Base-by-base conservation (phyloP, 35 echinoderm and acorn worm species). In the Chiridota heheva region DNA sequence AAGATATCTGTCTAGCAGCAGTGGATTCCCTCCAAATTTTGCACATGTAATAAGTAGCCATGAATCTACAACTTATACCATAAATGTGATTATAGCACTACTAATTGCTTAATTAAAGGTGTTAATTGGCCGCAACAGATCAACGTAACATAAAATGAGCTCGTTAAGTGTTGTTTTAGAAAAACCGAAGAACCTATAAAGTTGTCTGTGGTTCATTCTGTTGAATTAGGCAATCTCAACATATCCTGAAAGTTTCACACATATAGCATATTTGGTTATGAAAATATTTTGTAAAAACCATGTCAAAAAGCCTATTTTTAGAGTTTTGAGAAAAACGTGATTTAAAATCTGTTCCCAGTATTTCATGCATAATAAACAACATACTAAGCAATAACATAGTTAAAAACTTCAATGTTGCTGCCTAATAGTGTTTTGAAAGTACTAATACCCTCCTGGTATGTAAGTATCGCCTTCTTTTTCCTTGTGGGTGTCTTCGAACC, bases 401-500 rank as follows among this genome's bases (percentile, higher is more conserved):
- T 3, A 20, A 67, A 16, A 20, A 5, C 10, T 26, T 17, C 10
- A 3, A 41, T 2, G 13, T 20, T 31, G 32, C 7, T 13, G n/a
- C 27, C 36, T 37, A 5, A 40, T 36, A 41, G 29, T 39, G 33
- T 31, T 73, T 73, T 25, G 33, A 73, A 47, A 39, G 41, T 45
- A 73, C 10, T 73, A 73, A 25, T 29, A 73, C 18, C 40, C 13
- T 5, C 0, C 43, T 49, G 69, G 69, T 43, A 31, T 31, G 34
- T 73, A 44, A 42, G 69, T 73, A 29, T 73, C 69, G 20, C 69
- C 69, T 47, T 73, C 69, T 47, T 59, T 60, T 34, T 29, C 76
- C 64, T 63, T 80, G 7, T 80, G n/a, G 32, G 39, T 33, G 38
- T 80, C 76, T 63, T 61, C 58, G 64, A 61, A 80, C 42, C 76